These are phyloP conservation scores for Julus scanicus DNA, from an alignment of 2,888 invertebrate genomes.

Conservation along the genomic window DNA sequence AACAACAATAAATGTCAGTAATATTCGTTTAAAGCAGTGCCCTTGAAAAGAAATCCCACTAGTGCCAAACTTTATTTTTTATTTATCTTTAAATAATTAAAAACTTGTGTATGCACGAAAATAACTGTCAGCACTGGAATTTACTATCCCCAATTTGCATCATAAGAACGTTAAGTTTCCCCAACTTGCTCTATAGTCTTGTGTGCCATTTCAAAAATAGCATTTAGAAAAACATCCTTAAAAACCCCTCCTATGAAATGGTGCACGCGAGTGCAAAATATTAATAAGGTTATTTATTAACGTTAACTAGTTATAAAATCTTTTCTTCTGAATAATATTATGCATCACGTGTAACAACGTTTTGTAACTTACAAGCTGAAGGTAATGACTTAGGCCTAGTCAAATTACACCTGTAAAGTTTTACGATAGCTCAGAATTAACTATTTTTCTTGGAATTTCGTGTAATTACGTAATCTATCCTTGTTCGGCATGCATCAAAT, in stretches of 20 bases:
- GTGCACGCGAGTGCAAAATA: slow-evolving; percentile 13
- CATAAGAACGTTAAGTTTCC: background rate
- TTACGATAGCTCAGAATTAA: background rate
- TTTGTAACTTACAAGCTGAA: background rate
- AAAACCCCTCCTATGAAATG: background rate
- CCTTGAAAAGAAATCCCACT: background rate
- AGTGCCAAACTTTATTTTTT: background rate
- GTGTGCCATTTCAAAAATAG: slow-evolving; percentile 4
- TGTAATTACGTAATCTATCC: background rate
- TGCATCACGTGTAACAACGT: slow-evolving; percentile 17
- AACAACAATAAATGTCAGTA: too few relatives aligned
- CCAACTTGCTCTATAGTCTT: background rate
- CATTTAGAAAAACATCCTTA: slow-evolving; percentile 4
- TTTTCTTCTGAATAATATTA: background rate
- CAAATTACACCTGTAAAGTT: background rate
- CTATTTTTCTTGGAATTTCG: background rate
- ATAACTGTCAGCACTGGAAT: slow-evolving; percentile 18
- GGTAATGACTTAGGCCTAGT: background rate
- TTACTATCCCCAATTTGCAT: slow-evolving; percentile 9
- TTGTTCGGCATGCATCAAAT: slow-evolving; percentile 5
- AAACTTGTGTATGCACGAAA: background rate
- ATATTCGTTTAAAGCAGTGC: background rate
- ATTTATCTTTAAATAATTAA: background rate
- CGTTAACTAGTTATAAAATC: background rate
- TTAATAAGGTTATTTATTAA: slow-evolving; percentile 25